These are phyloP conservation scores for Planococcus citri DNA, from an alignment of 1,140 invertebrate genomes.

Conservation along the genomic window DNA sequence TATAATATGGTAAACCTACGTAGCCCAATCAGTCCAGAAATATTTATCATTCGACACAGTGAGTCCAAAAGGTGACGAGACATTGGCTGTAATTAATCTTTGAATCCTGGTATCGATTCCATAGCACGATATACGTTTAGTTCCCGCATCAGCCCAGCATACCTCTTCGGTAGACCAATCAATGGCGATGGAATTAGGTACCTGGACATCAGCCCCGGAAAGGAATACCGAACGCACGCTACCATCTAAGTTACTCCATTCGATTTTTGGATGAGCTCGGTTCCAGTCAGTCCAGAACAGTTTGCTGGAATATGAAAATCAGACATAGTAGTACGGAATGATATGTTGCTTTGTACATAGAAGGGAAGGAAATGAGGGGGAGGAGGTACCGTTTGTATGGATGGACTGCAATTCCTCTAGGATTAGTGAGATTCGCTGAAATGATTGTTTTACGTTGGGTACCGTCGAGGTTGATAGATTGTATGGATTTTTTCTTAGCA, in stretches of 20 bases:
- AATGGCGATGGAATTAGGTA: constrained; percentile 75
- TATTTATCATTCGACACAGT: background rate
- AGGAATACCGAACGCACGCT: constrained; percentile 58
- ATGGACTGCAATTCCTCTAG: no score
- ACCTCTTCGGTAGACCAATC: constrained; percentile 69
- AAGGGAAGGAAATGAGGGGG: no score
- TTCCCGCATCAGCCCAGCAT: constrained; percentile 93
- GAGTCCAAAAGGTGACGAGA: background rate
- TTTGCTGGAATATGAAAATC: constrained; percentile 45
- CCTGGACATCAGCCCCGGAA: constrained; percentile 42
- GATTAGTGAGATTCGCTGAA: constrained; percentile 37
- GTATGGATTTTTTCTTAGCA: constrained; percentile 74
- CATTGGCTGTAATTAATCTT: background rate
- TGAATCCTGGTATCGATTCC: background rate
- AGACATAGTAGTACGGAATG: no score
- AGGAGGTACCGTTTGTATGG: no score
- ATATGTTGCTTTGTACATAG: no score
- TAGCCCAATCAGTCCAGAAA: background rate
- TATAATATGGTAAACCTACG: background rate
- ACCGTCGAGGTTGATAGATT: constrained; percentile 76
- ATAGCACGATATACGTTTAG: constrained; percentile 42
- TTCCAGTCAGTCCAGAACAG: constrained; percentile 98
- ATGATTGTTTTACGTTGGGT: constrained; percentile 62
- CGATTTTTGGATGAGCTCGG: constrained; percentile 78
- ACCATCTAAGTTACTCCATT: constrained; percentile 87